phyloP scores from a whole-genome alignment of 2,888 invertebrate genomes.

The Napeogenes inachia region DNA sequence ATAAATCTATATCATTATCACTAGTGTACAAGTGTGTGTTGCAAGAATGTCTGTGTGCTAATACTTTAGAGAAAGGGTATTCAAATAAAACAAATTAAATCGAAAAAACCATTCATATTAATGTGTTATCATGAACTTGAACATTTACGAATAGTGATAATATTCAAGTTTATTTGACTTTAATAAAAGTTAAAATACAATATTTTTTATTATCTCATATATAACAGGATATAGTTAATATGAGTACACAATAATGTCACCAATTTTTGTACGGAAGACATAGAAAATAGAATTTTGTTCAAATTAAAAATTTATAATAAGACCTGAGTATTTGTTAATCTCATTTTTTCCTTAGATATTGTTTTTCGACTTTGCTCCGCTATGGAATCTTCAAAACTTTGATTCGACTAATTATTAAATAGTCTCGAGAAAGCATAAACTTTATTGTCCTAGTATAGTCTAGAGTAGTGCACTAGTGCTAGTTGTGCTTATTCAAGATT shows the following conservation, averaged over 20 bases:
- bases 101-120: slow-evolving; percentile 74
- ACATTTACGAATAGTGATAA: slow-evolving; percentile 67
- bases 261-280: slow-evolving; percentile 56
- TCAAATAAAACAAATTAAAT: slow-evolving; percentile 49
- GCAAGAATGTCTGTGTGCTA: slow-evolving; percentile 8
- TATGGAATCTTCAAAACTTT: slow-evolving; percentile 11
- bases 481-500: slow-evolving; percentile 41
- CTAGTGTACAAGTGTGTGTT: slow-evolving; percentile 18
- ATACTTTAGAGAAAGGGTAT: neutral
- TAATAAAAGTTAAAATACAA: slow-evolving; percentile 4
- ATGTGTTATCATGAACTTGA: slow-evolving; percentile 60
- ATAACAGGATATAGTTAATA: slow-evolving; percentile 10
- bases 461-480: slow-evolving; percentile 62
- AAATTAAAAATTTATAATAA: neutral
- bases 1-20: slow-evolving; percentile 40
- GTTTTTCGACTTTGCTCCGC: neutral
- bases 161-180: slow-evolving; percentile 51
- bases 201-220: neutral
- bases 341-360: neutral
- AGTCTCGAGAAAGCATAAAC: slow-evolving; percentile 54
- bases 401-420: slow-evolving; percentile 28
- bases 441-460: slow-evolving; percentile 75
- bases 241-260: slow-evolving; percentile 16
- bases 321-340: neutral
- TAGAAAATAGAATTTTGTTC: slow-evolving; percentile 34